Base-by-base conservation (phyloP, 2,888 invertebrate genomes). In the Xestia c-nigrum region DNA sequence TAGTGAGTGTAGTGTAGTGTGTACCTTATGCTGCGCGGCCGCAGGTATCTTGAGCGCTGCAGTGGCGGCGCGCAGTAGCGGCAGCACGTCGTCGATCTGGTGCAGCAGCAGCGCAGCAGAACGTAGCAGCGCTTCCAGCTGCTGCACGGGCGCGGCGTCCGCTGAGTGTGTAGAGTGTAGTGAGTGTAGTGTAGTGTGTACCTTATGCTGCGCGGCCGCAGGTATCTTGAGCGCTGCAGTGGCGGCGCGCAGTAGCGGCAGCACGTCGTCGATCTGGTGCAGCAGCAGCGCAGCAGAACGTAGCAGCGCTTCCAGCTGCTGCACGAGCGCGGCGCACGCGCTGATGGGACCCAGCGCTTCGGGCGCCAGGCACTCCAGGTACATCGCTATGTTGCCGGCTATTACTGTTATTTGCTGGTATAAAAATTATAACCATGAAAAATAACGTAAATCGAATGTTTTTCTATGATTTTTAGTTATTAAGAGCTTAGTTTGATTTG, bases 321-420 rank as follows among this genome's bases (percentile, higher is more conserved):
- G 97, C 86, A 99, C 97, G 9, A 99, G 97, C 59, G 98, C 97
- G 61, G 97, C 97, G 76, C 98, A 97, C 1, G 98, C 98, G 61
- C 97, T 96, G 2, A 97, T 97, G 61, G 98, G 97, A 6, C 98
- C 98, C 71, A 98, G 96, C 31, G 98, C 98, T 90, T 99, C 98
- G 85, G 99, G 97, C 14, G 99, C 98, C 74, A 99, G 97, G 94
- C 98, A 99, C 91, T 99, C 99, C 91, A 99, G 97, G 95, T 99
- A 99, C 92, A 98, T 98, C 3, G 99, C 98, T 92, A 99, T 98
- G 95, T 99, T 99, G 92, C 98, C 98, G 75, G 99, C 97, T 85
- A 99, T 98, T 55, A 98, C 97, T 12, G 98, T 98, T 80, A 99
- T 96, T 95, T 96, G 95, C 96, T 96, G 88, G 0, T 74, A 72